Conservation (phyloP, 2,797 vertebrate genomes). For the Peromyscus eremicus region DNA sequence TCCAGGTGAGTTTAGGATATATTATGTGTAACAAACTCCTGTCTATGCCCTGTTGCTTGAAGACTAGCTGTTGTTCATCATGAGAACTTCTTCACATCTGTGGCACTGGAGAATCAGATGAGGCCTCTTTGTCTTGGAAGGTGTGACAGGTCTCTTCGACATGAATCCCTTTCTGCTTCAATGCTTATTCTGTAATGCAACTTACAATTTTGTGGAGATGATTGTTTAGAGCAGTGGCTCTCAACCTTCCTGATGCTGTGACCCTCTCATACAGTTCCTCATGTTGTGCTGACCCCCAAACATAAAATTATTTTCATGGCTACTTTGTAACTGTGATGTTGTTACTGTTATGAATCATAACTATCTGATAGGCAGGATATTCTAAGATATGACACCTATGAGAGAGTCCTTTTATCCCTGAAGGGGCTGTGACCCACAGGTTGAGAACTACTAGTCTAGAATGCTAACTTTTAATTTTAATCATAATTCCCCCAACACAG, state of each 20-base stretch:
- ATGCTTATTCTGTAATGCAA: constrained; percentile 23
- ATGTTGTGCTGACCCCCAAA: not conserved
- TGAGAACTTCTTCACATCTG: not conserved
- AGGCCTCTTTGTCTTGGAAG: not conserved
- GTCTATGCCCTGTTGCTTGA: not conserved
- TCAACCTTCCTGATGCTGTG: not conserved
- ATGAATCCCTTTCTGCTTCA: not conserved
- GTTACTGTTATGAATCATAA: not conserved
- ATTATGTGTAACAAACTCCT: not conserved
- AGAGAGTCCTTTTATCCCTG: not conserved
- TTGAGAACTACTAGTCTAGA: not conserved
- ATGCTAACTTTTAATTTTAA: not conserved
- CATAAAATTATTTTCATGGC: not conserved
- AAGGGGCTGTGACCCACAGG: not conserved
- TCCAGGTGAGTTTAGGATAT: not conserved
- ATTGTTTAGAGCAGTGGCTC: not conserved
- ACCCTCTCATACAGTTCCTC: not conserved
- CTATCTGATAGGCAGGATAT: not conserved
- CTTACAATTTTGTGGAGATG: not conserved
- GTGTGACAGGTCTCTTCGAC: not conserved
- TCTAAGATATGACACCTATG: not conserved
- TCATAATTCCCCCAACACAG: not conserved
- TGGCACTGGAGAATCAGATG: not conserved
- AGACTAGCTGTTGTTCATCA: not conserved
- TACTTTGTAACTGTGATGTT: not conserved